phyloP scores from a whole-genome alignment of 37 sponge, comb jelly and placozoan species.

The Lycopodina hypogea region DNA sequence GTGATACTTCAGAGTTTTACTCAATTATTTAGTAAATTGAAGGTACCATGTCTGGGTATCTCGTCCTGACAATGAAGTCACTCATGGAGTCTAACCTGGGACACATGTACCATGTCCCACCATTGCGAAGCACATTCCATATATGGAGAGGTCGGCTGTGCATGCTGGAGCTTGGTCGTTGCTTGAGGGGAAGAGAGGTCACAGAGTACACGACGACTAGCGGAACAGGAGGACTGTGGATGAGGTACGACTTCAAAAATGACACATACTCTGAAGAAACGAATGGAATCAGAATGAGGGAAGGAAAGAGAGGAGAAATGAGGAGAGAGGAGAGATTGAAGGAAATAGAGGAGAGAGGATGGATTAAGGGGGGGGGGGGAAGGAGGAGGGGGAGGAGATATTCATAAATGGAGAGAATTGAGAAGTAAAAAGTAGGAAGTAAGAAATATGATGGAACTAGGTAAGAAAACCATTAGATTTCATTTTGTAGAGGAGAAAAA shows the following conservation, averaged over 20 bases:
- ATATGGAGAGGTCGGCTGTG: slow-evolving; percentile 6
- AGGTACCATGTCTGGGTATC: slow-evolving; percentile 2
- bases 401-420: neutral
- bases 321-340: neutral
- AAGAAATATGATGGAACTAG: neutral
- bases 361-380: slow-evolving; percentile 3
- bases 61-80: neutral
- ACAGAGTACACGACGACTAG: neutral
- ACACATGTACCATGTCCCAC: slow-evolving; percentile 4
- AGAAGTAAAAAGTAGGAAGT: neutral
- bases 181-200: slow-evolving; percentile 22
- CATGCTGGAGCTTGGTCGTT: slow-evolving; percentile 5
- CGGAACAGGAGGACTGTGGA: neutral
- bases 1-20: too few species aligned
- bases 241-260: slow-evolving; percentile 8
- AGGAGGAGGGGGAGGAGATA: neutral
- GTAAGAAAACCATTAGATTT: too few species aligned
- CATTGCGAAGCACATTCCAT: slow-evolving; percentile 15
- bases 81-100: neutral
- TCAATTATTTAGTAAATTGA: too few species aligned
- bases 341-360: slow-evolving; percentile 4
- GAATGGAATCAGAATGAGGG: neutral
- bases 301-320: neutral
- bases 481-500: neutral
- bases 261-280: slow-evolving; percentile 23